Evolutionary conservation across 1,140 invertebrate species (phyloP).

Genomic region (Nymphalis io): DNA sequence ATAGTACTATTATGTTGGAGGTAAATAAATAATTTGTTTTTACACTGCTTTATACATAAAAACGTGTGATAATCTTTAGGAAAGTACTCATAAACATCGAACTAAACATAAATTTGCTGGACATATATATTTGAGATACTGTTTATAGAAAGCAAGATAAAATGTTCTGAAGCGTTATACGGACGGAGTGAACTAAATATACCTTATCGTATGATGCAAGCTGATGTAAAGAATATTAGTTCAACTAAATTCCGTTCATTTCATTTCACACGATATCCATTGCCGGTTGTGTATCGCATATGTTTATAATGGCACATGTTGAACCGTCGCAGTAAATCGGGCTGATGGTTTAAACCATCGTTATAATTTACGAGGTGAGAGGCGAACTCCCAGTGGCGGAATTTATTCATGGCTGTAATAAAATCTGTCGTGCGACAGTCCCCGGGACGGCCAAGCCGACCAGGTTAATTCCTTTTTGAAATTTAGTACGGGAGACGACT

Average conservation of each 20-base stretch:
- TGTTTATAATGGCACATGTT: constrained; percentile 42
- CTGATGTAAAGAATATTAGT: constrained; percentile 34
- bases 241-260: constrained; percentile 20
- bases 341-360: constrained; percentile 50
- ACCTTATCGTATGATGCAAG: constrained; percentile 37
- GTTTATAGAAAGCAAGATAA: constrained; percentile 44
- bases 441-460: constrained; percentile 43
- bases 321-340: constrained; percentile 51
- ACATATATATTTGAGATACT: constrained; percentile 35
- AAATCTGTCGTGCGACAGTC: constrained; percentile 62
- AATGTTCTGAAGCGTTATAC: constrained; percentile 26
- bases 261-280: constrained; percentile 48
- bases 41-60: neutral
- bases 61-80: constrained; percentile 1
- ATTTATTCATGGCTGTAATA: constrained; percentile 73
- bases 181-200: constrained; percentile 34
- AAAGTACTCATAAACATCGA: constrained; percentile 36
- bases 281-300: constrained; percentile 32
- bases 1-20: too few species aligned
- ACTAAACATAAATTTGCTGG: constrained; percentile 42
- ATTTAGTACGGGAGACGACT: constrained; percentile 51
- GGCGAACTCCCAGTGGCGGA: constrained; percentile 48
- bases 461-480: constrained; percentile 68
- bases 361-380: constrained; percentile 64
- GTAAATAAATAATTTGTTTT: too few species aligned